Percentiles rank a stretch among this genome's conserved stretches.
phyloP scores from a whole-genome alignment of 37 sponge, comb jelly and placozoan genomes.

The Amphimedon queenslandica region DNA sequence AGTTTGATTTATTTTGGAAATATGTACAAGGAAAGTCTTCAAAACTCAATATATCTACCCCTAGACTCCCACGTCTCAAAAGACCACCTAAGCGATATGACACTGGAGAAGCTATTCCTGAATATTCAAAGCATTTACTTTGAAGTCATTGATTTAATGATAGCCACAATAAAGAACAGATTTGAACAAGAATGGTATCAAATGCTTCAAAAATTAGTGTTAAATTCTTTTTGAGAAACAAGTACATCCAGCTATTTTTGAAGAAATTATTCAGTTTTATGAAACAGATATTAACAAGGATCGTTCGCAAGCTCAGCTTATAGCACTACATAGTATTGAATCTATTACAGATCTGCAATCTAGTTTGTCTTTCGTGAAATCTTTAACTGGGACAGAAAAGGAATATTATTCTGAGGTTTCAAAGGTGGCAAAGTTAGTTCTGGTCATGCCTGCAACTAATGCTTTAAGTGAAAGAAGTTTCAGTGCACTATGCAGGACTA shows the following conservation, averaged over 20 bases:
- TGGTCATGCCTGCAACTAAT: constrained; percentile 58
- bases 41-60: constrained; percentile 12
- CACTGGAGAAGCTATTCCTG: constrained; percentile 22
- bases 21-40: neutral
- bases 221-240: neutral
- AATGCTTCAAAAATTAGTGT: constrained; percentile 36
- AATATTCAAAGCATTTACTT: constrained; percentile 31
- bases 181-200: constrained; percentile 43
- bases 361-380: constrained; percentile 25
- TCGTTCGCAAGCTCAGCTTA: constrained; percentile 26
- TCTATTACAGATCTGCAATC: constrained; percentile 7
- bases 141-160: constrained; percentile 27
- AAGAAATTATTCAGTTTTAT: too few relatives aligned
- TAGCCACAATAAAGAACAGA: constrained; percentile 18
- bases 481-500: constrained; percentile 37
- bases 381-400: constrained; percentile 1
- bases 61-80: constrained; percentile 26
- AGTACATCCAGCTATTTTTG: neutral
- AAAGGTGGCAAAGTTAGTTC: constrained; percentile 40
- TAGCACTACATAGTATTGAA: neutral
- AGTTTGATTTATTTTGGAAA: constrained; percentile 17
- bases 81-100: constrained; percentile 27
- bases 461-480: constrained; percentile 50
- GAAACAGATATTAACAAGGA: constrained; percentile 16
- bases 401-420: constrained; percentile 28